Conservation (phyloP, 2,113 vertebrate species). For the Burhinus bistriatus region DNA sequence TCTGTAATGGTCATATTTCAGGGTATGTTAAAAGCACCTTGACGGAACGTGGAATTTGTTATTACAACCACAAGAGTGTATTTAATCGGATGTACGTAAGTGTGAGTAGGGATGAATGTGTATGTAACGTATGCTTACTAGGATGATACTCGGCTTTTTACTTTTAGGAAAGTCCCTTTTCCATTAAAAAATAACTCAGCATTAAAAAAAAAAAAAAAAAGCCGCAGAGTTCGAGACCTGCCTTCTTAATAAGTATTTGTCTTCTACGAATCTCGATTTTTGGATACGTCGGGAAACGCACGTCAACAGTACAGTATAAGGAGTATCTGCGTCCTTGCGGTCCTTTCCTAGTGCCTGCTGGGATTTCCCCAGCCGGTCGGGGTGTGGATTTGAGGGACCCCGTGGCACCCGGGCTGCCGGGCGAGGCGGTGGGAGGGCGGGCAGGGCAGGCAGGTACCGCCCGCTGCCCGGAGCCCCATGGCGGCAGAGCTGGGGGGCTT, state of each 20-base stretch:
- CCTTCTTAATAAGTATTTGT: not conserved
- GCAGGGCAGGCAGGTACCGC: too few species aligned
- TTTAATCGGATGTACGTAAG: not conserved
- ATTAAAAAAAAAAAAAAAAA: not conserved
- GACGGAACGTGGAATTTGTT: not conserved
- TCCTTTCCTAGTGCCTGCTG: not conserved
- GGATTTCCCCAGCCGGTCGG: not conserved
- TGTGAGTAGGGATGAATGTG: not conserved
- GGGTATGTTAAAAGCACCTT: not conserved
- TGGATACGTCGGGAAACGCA: accelerated
- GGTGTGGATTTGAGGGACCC: not conserved
- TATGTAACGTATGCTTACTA: not conserved
- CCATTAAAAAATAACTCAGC: not conserved
- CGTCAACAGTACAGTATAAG: accelerated
- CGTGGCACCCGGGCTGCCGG: accelerated
- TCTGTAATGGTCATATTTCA: not conserved
- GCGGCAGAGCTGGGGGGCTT: not conserved
- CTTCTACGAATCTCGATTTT: not conserved
- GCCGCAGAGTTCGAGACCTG: not conserved
- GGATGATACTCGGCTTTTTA: not conserved
- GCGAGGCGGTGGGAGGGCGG: too few species aligned
- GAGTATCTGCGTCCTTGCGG: not conserved
- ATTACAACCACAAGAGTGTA: not conserved
- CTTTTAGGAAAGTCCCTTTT: not conserved
- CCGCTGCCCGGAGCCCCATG: not conserved